Percentiles rank a stretch among this genome's conserved stretches.
Conservation (phyloP, 2,888 invertebrate genomes). For the Julus scandinavius region DNA sequence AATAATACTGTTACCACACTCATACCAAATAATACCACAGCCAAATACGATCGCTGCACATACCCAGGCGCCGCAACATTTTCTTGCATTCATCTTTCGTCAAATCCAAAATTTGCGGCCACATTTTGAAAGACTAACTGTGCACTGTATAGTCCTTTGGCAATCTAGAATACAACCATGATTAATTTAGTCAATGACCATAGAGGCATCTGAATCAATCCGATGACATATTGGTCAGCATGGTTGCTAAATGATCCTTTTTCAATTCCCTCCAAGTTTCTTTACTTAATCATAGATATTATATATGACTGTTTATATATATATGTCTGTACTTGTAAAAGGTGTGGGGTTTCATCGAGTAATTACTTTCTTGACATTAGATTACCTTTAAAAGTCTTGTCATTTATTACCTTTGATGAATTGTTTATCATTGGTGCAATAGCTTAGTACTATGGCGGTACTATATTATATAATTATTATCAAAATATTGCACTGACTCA, state of each 20-base stretch:
- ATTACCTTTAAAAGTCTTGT: too few relatives aligned
- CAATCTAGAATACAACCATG: neutral
- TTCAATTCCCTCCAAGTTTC: too few relatives aligned
- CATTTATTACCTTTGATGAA: too few relatives aligned
- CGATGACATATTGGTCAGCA: too few relatives aligned
- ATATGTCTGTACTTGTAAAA: neutral
- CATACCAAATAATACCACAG: neutral
- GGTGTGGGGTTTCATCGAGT: neutral
- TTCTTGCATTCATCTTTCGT: conserved; percentile 89
- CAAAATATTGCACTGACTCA: too few relatives aligned
- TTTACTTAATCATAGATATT: too few relatives aligned
- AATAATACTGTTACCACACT: neutral
- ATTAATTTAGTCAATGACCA: neutral
- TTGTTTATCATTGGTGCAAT: too few relatives aligned
- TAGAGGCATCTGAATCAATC: neutral
- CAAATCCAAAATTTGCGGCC: conserved; percentile 83
- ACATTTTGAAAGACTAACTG: conserved; percentile 61
- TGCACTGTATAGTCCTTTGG: neutral
- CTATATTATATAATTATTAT: too few relatives aligned
- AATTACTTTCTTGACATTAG: neutral
- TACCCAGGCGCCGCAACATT: conserved; percentile 87
- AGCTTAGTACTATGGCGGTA: too few relatives aligned
- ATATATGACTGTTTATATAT: too few relatives aligned
- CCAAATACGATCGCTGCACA: conserved; percentile 60
- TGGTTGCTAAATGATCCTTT: too few relatives aligned